Conservation (phyloP, 2,797 vertebrate species). For the Perdix hodgsoniae region DNA sequence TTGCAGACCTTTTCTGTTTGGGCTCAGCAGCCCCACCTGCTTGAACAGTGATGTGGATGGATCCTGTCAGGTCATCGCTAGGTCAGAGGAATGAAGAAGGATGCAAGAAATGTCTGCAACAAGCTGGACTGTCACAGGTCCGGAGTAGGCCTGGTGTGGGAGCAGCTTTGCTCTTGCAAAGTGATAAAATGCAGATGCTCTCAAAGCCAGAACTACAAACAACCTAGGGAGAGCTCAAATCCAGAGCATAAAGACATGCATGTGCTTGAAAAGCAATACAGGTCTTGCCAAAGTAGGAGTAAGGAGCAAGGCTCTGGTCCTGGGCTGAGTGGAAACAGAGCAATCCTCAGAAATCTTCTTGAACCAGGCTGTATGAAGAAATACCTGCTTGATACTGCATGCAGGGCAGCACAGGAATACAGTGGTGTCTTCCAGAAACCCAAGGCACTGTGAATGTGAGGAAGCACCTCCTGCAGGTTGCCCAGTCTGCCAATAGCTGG, state of each 20-base stretch:
- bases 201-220: neutral
- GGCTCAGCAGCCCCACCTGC: neutral
- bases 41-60: neutral
- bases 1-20: neutral
- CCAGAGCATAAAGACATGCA: neutral
- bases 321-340: neutral
- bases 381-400: accelerated
- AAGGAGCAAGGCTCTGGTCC: neutral
- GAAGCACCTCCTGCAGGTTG: neutral
- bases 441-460: neutral
- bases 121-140: neutral
- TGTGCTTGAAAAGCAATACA: accelerated
- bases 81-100: neutral
- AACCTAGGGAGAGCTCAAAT: neutral
- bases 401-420: neutral
- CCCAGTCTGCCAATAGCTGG: accelerated
- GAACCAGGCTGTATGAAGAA: neutral
- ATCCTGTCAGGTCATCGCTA: neutral
- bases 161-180: neutral
- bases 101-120: accelerated
- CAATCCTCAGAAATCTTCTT: accelerated
- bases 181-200: neutral
- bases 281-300: neutral
- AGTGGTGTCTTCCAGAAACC: accelerated
- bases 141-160: neutral